Evolutionary conservation across 2,888 invertebrate species (phyloP), one percentile per base, ranked within the genome.

Genomic region (Epinotia brunnichana): DNA sequence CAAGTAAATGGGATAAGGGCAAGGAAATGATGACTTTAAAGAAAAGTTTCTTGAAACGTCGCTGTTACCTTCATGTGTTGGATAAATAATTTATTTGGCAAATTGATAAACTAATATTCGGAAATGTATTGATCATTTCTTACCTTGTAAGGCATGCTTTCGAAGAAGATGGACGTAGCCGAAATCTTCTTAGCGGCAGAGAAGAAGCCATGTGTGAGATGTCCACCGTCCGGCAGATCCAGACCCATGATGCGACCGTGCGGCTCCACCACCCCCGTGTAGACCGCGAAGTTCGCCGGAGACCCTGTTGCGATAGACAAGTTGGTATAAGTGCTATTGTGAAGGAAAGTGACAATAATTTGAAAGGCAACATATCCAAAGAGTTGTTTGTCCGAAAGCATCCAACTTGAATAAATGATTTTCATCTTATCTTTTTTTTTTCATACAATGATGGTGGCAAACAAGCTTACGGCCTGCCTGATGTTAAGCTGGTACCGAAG

Each of bases 91-190:
- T 29, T 29, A 2, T 29, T 29, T 29, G 29, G 29, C 29, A 29
- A 29, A 29, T 29, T 29, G 7, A 7, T 7, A 29, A 29, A 2
- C 7, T 29, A 7, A 1, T 15, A 15, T 48, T 48, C 13, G 15
- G 44, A 41, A 13, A 13, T 3, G 13, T 41, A 13, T 41, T 41
- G 3, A 48, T 1, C 53, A 53, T 56, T 2, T 13, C 79, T 80
- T 80, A 98, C 96, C 92, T 98, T 98, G 88, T 99, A 99, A 0
- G 99, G 99, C 97, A 99, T 97, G 73, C 99, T 98, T 93, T 99
- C 99, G 87, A 99, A 99, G 94, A 98, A 99, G 75, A 99, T 96
- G 0, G 99, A 99, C 0, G 99, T 99, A 9, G 99, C 99, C 0
- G 99, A 99, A 74, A 99, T 97, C 90, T 97, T 97, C 88, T 98